Conservation (phyloP, 1,140 invertebrate species). For the Physella acuta region DNA sequence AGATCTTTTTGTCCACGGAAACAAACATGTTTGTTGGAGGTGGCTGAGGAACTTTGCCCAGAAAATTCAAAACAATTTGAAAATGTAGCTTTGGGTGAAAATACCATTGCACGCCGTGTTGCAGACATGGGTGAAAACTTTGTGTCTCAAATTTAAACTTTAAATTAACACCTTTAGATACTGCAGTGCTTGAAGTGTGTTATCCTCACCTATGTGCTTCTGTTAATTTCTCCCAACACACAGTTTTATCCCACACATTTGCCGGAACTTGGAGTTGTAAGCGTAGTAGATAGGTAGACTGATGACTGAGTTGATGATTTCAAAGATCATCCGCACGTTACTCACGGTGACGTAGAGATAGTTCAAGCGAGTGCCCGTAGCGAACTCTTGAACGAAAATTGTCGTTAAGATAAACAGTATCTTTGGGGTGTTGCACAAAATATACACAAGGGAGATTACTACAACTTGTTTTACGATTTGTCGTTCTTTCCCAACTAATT, state of each 20-base stretch:
- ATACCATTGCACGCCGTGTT: neutral
- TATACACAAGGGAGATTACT: constrained; percentile 1
- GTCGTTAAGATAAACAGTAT: neutral
- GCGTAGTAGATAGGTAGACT: constrained; percentile 6
- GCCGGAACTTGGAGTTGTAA: constrained; percentile 1
- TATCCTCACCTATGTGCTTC: neutral
- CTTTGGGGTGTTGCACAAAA: constrained; percentile 8
- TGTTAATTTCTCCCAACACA: neutral
- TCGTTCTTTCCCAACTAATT: neutral
- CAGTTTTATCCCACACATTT: neutral
- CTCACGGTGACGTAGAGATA: neutral
- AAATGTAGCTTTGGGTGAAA: neutral
- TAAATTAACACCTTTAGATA: neutral
- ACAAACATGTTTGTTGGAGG: too few species aligned
- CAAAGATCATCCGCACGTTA: neutral
- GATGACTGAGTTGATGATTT: constrained; percentile 5
- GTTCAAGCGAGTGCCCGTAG: neutral
- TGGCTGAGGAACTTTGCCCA: neutral
- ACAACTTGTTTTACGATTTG: constrained; percentile 7
- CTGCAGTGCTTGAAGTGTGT: neutral
- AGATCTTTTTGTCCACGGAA: too few species aligned
- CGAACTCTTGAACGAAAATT: neutral
- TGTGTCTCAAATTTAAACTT: neutral
- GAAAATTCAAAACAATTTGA: neutral
- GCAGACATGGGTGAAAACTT: too few species aligned